Evolutionary conservation across 1,140 invertebrate genomes (phyloP).

Genomic region (Drosophila cardini): DNA sequence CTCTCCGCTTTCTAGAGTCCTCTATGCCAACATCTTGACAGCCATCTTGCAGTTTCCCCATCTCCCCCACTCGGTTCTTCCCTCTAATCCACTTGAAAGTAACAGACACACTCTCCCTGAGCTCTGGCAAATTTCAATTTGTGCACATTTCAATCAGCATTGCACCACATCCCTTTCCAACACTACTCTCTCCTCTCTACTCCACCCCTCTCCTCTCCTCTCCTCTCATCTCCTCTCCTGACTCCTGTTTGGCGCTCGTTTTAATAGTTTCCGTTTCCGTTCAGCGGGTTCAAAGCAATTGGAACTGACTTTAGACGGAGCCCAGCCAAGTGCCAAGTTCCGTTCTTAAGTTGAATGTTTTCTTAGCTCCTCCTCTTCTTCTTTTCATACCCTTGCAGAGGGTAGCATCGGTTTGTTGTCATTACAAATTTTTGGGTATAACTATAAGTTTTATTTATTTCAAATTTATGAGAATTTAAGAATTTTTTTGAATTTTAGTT

Average conservation of each 20-base stretch:
- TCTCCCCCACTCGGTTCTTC: not conserved
- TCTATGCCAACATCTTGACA: constrained; percentile 30
- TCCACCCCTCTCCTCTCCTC: not conserved
- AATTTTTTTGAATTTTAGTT: no score
- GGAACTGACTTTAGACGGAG: constrained; percentile 63
- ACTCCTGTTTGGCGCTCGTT: constrained; percentile 73
- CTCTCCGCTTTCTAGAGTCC: not conserved
- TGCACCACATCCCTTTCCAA: constrained; percentile 36
- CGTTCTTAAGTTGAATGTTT: constrained; percentile 24
- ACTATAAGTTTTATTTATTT: no score
- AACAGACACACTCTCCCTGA: constrained; percentile 18
- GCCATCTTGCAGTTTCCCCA: not conserved
- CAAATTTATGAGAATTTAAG: no score
- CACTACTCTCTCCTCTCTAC: not conserved
- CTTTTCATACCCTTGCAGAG: no score
- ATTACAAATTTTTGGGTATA: no score
- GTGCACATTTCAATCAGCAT: constrained; percentile 79
- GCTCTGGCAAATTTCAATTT: constrained; percentile 74
- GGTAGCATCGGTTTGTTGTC: no score
- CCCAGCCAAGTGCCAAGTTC: constrained; percentile 70
- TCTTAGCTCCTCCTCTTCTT: not conserved
- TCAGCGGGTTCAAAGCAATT: constrained; percentile 78
- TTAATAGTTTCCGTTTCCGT: constrained; percentile 82
- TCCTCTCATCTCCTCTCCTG: not conserved
- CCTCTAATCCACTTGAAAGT: constrained; percentile 12